These are phyloP conservation scores for Himantopus leucocephalus DNA, from an alignment of 2,113 vertebrate species.

Conservation along the genomic window DNA sequence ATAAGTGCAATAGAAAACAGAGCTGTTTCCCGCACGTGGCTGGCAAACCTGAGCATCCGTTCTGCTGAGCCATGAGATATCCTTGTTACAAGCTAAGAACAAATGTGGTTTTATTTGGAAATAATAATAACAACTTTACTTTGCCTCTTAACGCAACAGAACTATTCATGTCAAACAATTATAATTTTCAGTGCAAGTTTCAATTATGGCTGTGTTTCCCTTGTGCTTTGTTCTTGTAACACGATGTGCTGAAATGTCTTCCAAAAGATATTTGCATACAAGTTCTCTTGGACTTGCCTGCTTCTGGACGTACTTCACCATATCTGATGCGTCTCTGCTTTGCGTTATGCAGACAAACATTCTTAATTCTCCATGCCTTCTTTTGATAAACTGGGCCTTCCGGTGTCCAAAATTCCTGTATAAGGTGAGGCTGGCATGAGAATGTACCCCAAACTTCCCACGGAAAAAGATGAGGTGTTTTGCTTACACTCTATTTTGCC, in stretches of 20 bases:
- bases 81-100: neutral
- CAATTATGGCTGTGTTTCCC: neutral
- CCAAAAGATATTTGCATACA: neutral
- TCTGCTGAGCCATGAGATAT: neutral
- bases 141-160: neutral
- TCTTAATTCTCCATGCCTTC: neutral
- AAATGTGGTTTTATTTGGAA: neutral
- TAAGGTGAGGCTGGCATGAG: fast-evolving
- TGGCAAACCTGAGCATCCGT: neutral
- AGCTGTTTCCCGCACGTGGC: neutral
- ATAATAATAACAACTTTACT: neutral
- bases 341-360: neutral
- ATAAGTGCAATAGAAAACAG: neutral
- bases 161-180: neutral
- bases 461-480: neutral
- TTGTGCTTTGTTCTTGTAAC: neutral
- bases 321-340: neutral
- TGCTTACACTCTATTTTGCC: neutral
- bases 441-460: neutral
- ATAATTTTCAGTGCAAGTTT: neutral
- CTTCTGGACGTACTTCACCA: neutral
- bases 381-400: neutral
- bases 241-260: neutral
- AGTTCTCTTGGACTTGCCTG: neutral
- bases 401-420: neutral